Evolutionary conservation across 2,888 invertebrate species (phyloP).

Genomic region (Drosophila affinis): DNA sequence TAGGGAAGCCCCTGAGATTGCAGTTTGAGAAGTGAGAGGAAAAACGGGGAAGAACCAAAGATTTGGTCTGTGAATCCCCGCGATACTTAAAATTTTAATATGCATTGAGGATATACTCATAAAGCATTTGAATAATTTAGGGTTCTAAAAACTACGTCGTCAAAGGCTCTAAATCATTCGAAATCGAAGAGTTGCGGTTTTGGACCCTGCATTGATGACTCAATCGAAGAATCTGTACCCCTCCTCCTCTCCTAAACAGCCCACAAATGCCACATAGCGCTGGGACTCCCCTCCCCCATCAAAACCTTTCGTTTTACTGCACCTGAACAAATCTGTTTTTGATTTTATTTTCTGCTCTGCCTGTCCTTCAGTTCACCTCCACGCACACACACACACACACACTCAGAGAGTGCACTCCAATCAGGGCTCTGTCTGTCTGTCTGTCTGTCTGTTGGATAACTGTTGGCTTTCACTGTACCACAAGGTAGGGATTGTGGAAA

Average conservation of each 20-base stretch:
- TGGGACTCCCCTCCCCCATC: too few relatives aligned
- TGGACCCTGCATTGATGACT: not conserved
- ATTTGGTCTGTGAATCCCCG: not conserved
- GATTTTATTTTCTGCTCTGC: too few relatives aligned
- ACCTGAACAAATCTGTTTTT: conserved; percentile 1
- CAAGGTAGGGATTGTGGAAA: not conserved
- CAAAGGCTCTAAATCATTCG: too few relatives aligned
- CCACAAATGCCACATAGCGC: not conserved
- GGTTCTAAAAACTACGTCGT: too few relatives aligned
- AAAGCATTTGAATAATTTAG: too few relatives aligned
- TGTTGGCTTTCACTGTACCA: conserved; percentile 40
- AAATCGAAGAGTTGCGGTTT: too few relatives aligned
- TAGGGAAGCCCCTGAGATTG: not conserved
- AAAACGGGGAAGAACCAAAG: not conserved
- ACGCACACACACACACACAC: not conserved
- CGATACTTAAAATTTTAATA: not conserved
- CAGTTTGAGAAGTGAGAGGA: not conserved
- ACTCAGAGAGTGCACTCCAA: conserved; percentile 9
- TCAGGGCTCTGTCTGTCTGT: not conserved
- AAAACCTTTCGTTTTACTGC: not conserved
- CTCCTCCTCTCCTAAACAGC: not conserved
- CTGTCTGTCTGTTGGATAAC: conserved; percentile 31
- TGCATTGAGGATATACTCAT: too few relatives aligned
- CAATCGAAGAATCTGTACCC: too few relatives aligned
- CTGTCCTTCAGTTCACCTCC: conserved; percentile 5